Base-by-base conservation (phyloP, 2,888 invertebrate genomes). In the Ennomos quercinarius region DNA sequence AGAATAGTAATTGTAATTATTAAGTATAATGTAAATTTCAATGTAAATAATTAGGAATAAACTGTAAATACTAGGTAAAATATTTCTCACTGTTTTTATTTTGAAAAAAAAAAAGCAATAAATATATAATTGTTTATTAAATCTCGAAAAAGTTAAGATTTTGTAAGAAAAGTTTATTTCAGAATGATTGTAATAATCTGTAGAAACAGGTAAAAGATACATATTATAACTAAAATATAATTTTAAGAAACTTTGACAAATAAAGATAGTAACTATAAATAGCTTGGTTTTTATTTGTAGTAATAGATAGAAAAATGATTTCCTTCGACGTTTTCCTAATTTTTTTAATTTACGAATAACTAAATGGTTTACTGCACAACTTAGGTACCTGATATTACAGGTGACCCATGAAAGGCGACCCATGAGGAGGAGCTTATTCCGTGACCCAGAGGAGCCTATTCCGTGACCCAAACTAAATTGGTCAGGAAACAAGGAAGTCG, bases 211-310 rank as follows among this genome's bases (percentile, higher is more conserved):
- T 63, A 63, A 66, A 61, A 57, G 44, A 64, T 61, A 64, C 60
- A 63, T 62, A 65, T 63, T 61, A 42, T 61, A 62, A 51, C 51
- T 67, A 66, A 69, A 61, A 56, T 63, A 60, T 66, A 61, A 63
- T 59, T 65, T 60, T 70, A 89, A 86, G 88, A 76, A 87, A 87
- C 76, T 89, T 90, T 87, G 91, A 91, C 91, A 91, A 91, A 91
- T 91, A 91, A 91, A 91, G 77, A 87, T 90, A 89, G 87, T 79
- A 83, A 86, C 74, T 35, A 47, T 72, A 63, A 49, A 27, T 27
- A 51, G 62, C 37, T 37, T 45, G 58, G 61, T 65, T 82, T 80
- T 83, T 70, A 67, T 77, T 75, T 51, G n/a, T n/a, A n/a, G n/a
- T n/a, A n/a, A n/a, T n/a, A n/a, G n/a, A n/a, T n/a, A n/a, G n/a